phyloP scores from a whole-genome alignment of 2,888 invertebrate genomes.

The Parascotia fuliginaria region DNA sequence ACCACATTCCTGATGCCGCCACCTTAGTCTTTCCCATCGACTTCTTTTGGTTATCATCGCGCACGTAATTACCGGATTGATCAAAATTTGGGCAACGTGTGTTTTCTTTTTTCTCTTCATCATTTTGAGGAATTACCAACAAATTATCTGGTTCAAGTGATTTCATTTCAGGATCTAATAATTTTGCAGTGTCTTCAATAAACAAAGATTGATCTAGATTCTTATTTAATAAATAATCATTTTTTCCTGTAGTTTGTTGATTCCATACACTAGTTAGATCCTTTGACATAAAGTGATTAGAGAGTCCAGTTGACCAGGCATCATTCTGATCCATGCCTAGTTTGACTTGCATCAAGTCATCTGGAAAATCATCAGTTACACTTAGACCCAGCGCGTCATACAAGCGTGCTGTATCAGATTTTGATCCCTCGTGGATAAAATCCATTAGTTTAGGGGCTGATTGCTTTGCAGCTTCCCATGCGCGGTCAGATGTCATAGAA shows the following conservation, averaged over 20 bases:
- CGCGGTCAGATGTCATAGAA: constrained; percentile 77
- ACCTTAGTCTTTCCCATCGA: constrained; percentile 65
- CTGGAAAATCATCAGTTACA: constrained; percentile 62
- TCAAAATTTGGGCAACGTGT: constrained; percentile 71
- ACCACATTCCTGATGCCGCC: constrained; percentile 76
- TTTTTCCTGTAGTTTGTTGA: constrained; percentile 57
- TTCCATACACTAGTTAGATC: constrained; percentile 64
- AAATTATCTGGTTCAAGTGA: constrained; percentile 56
- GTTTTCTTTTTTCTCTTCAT: constrained; percentile 63
- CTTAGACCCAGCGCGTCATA: constrained; percentile 77
- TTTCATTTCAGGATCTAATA: constrained; percentile 55
- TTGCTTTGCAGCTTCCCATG: constrained; percentile 83
- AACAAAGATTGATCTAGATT: constrained; percentile 51
- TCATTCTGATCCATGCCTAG: constrained; percentile 56
- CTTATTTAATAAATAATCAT: constrained; percentile 50
- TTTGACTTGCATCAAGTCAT: constrained; percentile 68
- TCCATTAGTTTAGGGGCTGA: constrained; percentile 81
- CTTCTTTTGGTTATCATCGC: constrained; percentile 73
- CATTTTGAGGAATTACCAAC: constrained; percentile 50
- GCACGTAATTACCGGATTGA: constrained; percentile 72
- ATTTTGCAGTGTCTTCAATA: constrained; percentile 54
- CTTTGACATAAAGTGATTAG: constrained; percentile 63
- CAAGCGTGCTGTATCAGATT: constrained; percentile 78
- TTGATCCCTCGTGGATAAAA: constrained; percentile 78
- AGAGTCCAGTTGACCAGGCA: constrained; percentile 57